phyloP scores from a whole-genome alignment of 2,113 vertebrate genomes.

The Amazona vittata region DNA sequence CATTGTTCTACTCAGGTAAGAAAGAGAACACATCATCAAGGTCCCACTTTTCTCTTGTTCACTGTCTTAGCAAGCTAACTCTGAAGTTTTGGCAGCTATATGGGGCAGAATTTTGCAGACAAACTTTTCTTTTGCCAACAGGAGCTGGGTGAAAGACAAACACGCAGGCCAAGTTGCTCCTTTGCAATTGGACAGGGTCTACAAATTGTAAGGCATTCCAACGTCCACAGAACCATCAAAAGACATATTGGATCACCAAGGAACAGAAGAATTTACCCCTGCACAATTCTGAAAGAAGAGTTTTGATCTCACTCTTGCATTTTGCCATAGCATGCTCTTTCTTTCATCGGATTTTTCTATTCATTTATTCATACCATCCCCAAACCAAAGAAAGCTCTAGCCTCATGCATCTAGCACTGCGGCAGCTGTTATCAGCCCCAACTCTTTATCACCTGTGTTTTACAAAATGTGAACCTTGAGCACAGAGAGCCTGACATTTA shows the following conservation, averaged over 20 bases:
- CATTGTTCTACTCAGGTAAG: background rate
- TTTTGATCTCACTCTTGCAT: background rate
- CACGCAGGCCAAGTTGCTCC: background rate
- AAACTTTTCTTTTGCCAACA: background rate
- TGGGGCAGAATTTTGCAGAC: background rate
- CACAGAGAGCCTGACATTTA: background rate
- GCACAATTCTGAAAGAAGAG: background rate
- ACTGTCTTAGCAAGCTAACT: background rate
- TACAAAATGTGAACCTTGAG: background rate
- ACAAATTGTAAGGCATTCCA: background rate
- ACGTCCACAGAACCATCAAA: background rate
- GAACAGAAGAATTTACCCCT: background rate
- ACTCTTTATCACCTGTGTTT: background rate
- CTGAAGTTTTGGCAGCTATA: background rate
- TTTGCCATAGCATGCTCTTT: background rate
- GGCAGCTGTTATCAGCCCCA: background rate
- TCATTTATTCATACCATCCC: background rate
- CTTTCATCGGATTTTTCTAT: background rate
- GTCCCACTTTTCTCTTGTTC: background rate
- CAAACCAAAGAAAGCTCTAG: background rate
- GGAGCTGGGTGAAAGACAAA: background rate
- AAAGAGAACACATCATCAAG: background rate
- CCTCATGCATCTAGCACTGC: background rate
- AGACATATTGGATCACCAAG: background rate
- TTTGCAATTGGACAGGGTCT: background rate